Evolutionary conservation across 2,113 vertebrate species (phyloP).

Genomic region (Cyanistes caeruleus): DNA sequence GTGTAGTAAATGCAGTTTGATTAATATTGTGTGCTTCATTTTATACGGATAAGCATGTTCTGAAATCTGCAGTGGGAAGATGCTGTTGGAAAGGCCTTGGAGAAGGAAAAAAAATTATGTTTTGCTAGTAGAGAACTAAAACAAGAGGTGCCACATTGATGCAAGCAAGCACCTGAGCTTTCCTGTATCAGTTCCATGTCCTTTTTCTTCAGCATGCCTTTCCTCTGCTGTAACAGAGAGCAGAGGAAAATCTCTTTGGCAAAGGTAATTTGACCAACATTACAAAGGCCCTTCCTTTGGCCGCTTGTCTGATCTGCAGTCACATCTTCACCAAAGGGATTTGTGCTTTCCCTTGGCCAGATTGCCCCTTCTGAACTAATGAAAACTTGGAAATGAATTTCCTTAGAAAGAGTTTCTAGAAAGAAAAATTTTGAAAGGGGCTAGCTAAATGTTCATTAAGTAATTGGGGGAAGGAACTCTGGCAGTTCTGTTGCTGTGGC

Average conservation of each 20-base stretch:
- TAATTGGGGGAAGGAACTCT: neutral
- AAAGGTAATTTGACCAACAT: neutral
- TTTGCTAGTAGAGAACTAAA: neutral
- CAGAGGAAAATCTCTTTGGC: neutral
- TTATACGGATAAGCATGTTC: neutral
- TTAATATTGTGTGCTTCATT: neutral
- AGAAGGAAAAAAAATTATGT: neutral
- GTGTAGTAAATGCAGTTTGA: neutral
- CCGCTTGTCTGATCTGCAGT: neutral
- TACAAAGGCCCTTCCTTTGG: neutral
- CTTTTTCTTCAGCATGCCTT: neutral
- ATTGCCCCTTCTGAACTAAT: neutral
- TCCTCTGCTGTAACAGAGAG: neutral
- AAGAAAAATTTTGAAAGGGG: neutral
- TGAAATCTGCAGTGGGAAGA: neutral
- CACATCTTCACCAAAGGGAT: neutral
- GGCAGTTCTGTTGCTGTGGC: neutral
- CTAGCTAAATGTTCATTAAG: neutral
- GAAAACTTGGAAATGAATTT: neutral
- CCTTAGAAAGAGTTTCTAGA: neutral
- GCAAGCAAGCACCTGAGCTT: neutral
- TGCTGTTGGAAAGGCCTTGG: neutral
- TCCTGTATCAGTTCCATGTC: fast-evolving
- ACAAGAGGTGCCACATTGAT: neutral
- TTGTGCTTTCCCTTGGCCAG: neutral